Percentiles rank a stretch among this genome's conserved stretches.
phyloP scores from a whole-genome alignment of 2,797 vertebrate species.

The Coranthus polyacanthus region DNA sequence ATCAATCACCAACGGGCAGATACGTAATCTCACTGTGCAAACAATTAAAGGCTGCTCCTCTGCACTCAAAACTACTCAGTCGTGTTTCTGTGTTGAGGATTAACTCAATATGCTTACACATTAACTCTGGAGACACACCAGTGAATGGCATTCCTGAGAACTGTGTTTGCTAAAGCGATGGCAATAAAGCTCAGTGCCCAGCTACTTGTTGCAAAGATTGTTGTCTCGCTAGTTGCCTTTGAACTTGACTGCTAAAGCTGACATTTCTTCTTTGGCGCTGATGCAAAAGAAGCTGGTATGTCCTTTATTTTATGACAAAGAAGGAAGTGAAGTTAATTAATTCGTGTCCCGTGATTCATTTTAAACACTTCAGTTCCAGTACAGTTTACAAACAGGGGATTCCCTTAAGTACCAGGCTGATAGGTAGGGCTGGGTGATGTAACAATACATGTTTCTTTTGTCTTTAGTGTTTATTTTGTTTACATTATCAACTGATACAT shows the following conservation, averaged over 20 bases:
- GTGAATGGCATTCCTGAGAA: slow-evolving; percentile 70
- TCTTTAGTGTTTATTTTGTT: too few relatives aligned
- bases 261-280: slow-evolving; percentile 23
- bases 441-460: too few relatives aligned
- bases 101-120: slow-evolving; percentile 74
- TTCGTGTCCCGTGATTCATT: too few relatives aligned
- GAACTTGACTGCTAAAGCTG: slow-evolving; percentile 38
- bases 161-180: slow-evolving; percentile 50
- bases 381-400: too few relatives aligned
- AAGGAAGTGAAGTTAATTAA: neutral
- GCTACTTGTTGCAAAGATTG: slow-evolving; percentile 37
- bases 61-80: slow-evolving; percentile 70
- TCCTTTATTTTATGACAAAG: neutral
- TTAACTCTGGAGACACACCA: slow-evolving; percentile 54
- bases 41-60: slow-evolving; percentile 79
- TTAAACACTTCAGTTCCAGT: too few relatives aligned
- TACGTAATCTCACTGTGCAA: slow-evolving; percentile 80
- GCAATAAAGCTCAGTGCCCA: slow-evolving; percentile 48
- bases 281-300: neutral
- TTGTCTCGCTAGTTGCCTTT: slow-evolving; percentile 40
- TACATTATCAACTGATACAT: too few relatives aligned
- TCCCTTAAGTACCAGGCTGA: too few relatives aligned
- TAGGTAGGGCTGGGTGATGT: too few relatives aligned
- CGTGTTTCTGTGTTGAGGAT: slow-evolving; percentile 67
- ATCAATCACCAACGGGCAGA: slow-evolving; percentile 70